Conservation (phyloP, 2,113 vertebrate genomes). For the Hippocampus guttulatus region DNA sequence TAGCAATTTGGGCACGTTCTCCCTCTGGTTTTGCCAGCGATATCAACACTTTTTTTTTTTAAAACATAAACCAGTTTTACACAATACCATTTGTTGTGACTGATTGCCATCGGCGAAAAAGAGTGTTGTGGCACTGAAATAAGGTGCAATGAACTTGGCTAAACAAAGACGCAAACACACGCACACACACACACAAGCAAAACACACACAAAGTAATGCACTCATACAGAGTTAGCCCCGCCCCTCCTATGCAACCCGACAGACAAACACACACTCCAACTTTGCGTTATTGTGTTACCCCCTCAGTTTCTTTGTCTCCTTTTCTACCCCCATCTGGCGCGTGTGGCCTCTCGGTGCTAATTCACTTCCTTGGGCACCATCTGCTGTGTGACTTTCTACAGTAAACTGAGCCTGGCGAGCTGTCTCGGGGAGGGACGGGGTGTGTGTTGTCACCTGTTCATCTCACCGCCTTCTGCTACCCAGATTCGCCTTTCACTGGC, state of each 20-base stretch:
- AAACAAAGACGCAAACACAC: constrained; percentile 29
- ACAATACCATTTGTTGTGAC: neutral
- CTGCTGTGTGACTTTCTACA: constrained; percentile 65
- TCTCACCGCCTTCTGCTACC: constrained; percentile 50
- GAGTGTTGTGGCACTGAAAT: constrained; percentile 7
- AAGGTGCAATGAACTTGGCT: constrained; percentile 31
- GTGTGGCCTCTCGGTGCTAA: constrained; percentile 53
- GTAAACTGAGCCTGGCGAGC: constrained; percentile 59
- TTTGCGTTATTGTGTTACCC: constrained; percentile 53
- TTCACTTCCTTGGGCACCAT: constrained; percentile 70
- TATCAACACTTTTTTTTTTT: constrained; percentile 26
- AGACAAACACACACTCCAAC: constrained; percentile 28
- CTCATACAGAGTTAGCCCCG: neutral
- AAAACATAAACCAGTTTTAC: constrained; percentile 16
- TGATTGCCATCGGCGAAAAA: constrained; percentile 2
- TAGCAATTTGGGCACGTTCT: constrained; percentile 30
- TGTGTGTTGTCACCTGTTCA: constrained; percentile 61
- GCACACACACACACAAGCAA: neutral
- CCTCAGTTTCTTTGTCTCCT: constrained; percentile 55
- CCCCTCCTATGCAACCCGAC: neutral
- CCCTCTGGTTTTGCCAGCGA: constrained; percentile 46
- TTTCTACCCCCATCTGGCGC: constrained; percentile 59
- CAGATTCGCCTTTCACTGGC: constrained; percentile 53
- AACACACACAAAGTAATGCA: neutral
- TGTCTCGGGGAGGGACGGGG: constrained; percentile 32